Percentiles rank a stretch among this genome's conserved stretches.
Evolutionary conservation across 2,797 vertebrate genomes (phyloP).

Genomic region (Lithobates sylvaticus): DNA sequence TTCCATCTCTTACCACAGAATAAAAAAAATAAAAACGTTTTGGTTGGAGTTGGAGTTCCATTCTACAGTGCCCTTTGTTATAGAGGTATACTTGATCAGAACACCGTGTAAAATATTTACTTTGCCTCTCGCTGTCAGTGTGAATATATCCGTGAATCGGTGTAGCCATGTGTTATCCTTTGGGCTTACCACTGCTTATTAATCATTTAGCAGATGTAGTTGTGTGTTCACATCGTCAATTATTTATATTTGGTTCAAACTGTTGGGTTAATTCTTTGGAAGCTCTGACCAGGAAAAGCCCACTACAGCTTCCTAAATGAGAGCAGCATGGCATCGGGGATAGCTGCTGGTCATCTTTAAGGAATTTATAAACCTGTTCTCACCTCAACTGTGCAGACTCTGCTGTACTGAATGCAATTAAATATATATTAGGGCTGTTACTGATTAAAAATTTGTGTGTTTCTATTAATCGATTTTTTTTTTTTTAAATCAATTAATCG

Average conservation of each 20-base stretch:
- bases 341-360: not conserved
- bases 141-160: not conserved
- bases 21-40: not conserved
- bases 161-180: not conserved
- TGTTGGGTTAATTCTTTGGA: not conserved
- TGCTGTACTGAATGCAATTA: no score
- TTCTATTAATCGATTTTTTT: no score
- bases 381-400: no score
- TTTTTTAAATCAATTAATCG: no score
- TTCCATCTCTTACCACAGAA: not conserved
- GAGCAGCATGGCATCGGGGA: not conserved
- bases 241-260: not conserved
- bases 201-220: not conserved
- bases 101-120: not conserved
- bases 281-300: not conserved
- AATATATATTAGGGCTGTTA: no score
- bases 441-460: no score
- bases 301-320: not conserved
- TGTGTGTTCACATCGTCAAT: not conserved
- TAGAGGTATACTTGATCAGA: not conserved
- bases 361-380: no score
- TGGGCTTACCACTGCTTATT: not conserved
- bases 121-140: not conserved
- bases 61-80: not conserved
- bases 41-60: not conserved